Conservation (phyloP, 2,888 invertebrate species). For the Sisyra terminalis region DNA sequence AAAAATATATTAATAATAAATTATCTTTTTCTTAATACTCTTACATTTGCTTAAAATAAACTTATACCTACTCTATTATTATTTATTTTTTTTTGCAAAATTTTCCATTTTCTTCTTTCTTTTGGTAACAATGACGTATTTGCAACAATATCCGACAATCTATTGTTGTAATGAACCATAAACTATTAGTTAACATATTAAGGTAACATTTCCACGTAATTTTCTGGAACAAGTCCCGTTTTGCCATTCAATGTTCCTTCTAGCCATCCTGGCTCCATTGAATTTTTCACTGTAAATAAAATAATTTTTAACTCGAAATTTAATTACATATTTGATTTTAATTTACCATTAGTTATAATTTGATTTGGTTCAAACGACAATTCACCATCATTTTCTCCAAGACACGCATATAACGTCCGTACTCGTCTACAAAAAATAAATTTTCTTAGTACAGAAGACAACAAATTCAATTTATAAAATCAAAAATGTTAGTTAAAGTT, state of each 20-base stretch:
- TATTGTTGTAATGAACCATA: no score
- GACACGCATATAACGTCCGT: slow-evolving; percentile 86
- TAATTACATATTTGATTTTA: no score
- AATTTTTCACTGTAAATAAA: slow-evolving; percentile 54
- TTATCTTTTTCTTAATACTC: no score
- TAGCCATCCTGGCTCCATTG: slow-evolving; percentile 94
- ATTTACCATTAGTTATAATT: slow-evolving; percentile 87
- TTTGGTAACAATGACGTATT: no score
- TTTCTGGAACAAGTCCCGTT: slow-evolving; percentile 86
- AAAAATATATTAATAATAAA: no score
- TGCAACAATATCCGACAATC: no score
- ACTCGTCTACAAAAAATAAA: slow-evolving; percentile 46
- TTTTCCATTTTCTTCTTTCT: no score
- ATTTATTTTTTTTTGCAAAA: no score
- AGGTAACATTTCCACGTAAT: slow-evolving; percentile 83
- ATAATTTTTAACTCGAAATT: slow-evolving; percentile 3
- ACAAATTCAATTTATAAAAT: not conserved
- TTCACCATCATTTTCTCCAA: slow-evolving; percentile 93
- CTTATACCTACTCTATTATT: no score
- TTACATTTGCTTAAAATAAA: no score
- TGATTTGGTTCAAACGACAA: slow-evolving; percentile 96
- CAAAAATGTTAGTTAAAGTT: not conserved
- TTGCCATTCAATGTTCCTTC: slow-evolving; percentile 87
- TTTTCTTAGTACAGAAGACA: not conserved
- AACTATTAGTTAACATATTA: slow-evolving; percentile 17